These are phyloP conservation scores for Epinotia brunnichana DNA, from an alignment of 2,888 invertebrate genomes.

Conservation along the genomic window DNA sequence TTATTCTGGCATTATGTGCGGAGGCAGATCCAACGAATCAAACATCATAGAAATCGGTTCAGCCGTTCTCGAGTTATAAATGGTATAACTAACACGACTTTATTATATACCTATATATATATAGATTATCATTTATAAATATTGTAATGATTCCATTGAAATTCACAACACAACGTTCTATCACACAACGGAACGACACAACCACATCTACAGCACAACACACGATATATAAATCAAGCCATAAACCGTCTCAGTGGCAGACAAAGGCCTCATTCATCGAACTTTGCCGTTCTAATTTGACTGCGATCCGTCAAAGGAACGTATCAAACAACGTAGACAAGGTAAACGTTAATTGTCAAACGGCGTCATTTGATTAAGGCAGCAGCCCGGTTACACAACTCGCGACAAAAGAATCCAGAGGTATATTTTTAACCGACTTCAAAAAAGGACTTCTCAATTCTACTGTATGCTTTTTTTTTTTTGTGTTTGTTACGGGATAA, in stretches of 20 bases:
- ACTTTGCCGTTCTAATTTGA: slow-evolving; percentile 5
- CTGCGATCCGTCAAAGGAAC: slow-evolving; percentile 2
- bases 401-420: neutral
- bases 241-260: neutral
- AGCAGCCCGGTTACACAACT: neutral
- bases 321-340: neutral
- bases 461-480: no score
- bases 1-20: no score
- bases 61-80: no score
- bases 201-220: neutral
- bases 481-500: no score
- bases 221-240: neutral
- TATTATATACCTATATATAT: no score
- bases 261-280: neutral
- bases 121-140: no score
- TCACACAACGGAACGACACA: neutral
- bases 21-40: no score
- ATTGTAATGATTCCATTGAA: no score
- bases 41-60: no score
- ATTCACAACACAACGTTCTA: no score
- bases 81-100: no score
- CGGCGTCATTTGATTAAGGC: neutral
- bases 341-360: slow-evolving; percentile 4
- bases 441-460: no score
- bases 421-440: neutral